These are phyloP conservation scores for Australoheros scitulus DNA, from an alignment of 2,113 vertebrate genomes.

Conservation along the genomic window DNA sequence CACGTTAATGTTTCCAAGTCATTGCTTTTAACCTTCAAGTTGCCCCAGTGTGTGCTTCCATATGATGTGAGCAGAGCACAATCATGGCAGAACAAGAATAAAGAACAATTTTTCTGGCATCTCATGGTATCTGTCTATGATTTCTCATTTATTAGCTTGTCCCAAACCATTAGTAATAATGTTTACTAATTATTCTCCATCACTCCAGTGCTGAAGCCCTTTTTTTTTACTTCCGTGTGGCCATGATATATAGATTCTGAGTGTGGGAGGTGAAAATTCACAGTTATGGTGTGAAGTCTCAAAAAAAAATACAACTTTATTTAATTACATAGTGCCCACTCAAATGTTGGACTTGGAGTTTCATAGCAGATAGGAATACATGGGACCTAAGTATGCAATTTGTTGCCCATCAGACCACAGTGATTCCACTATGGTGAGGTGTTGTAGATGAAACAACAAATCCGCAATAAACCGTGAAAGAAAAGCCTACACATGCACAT, in stretches of 20 bases:
- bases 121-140: neutral
- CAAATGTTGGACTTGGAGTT: conserved; percentile 3
- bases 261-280: conserved; percentile 49
- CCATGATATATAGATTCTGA: conserved; percentile 33
- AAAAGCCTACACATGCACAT: conserved; percentile 8
- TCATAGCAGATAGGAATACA: neutral
- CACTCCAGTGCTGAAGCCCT: neutral
- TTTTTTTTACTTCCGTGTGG: neutral
- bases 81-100: neutral
- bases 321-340: conserved; percentile 44
- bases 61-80: neutral
- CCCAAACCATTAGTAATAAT: no score
- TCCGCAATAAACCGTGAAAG: neutral
- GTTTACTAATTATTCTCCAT: neutral
- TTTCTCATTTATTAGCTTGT: neutral
- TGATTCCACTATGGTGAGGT: neutral
- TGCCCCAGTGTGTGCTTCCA: neutral
- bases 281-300: conserved; percentile 44
- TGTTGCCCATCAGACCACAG: neutral
- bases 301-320: conserved; percentile 42
- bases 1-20: conserved; percentile 7
- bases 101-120: neutral
- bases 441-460: neutral
- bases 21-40: conserved; percentile 19
- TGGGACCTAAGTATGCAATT: neutral